Percentiles rank a stretch among this genome's conserved stretches.
Evolutionary conservation across 2,888 invertebrate species (phyloP).

Genomic region (Lissocephala sabroskyi): DNA sequence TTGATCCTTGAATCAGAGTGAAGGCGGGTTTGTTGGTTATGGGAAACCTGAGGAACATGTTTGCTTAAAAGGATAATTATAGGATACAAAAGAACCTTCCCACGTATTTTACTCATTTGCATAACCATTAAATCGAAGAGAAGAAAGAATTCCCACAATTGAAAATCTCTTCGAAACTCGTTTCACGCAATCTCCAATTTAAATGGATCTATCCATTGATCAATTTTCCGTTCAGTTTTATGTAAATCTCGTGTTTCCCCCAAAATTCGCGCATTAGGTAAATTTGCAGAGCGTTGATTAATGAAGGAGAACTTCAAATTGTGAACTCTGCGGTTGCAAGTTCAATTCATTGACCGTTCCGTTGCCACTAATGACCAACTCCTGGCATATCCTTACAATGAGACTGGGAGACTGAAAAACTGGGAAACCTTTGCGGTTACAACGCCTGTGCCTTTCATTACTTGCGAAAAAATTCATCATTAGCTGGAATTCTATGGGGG

Average conservation of each 20-base stretch:
- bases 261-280: no score
- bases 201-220: no score
- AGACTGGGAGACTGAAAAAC: constrained; percentile 7
- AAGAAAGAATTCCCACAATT: no score
- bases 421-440: constrained; percentile 14
- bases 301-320: background rate
- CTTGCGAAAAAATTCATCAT: constrained; percentile 35
- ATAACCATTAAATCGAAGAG: no score
- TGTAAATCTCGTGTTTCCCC: no score
- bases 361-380: constrained; percentile 19
- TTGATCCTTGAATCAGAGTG: constrained; percentile 16
- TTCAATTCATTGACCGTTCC: constrained; percentile 12
- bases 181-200: no score
- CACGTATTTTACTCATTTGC: no score
- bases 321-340: constrained; percentile 6
- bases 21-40: background rate
- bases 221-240: no score
- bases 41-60: no score
- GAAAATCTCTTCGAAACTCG: no score
- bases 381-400: background rate
- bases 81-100: no score
- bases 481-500: constrained; percentile 24
- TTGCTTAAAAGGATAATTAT: no score
- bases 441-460: constrained; percentile 20
- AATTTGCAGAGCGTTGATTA: constrained; percentile 1